Evolutionary conservation across 2,113 vertebrate species (phyloP).

Genomic region (Caracal caracal): DNA sequence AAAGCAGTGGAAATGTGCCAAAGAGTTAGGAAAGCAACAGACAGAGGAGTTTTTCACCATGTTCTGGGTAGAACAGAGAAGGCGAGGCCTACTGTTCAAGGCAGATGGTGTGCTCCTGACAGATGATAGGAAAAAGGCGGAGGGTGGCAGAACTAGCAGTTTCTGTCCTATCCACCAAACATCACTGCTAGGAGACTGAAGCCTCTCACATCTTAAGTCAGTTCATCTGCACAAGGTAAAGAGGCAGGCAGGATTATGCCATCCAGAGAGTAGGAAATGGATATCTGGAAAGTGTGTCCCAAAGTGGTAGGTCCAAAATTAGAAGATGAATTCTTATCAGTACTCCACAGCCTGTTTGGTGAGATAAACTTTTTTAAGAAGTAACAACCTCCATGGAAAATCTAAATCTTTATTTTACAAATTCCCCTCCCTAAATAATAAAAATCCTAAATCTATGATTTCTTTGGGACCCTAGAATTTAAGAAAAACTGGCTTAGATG

Average conservation of each 20-base stretch:
- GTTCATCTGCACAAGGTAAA: not conserved
- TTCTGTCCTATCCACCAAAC: conserved; percentile 16
- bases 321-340: conserved; percentile 4
- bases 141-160: not conserved
- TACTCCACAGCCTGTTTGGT: not conserved
- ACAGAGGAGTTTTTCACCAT: conserved; percentile 32
- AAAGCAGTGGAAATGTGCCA: not conserved
- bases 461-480: not conserved
- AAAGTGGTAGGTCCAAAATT: conserved; percentile 13
- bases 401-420: conserved; percentile 46
- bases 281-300: not conserved
- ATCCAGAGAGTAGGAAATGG: not conserved
- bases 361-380: conserved; percentile 31
- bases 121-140: conserved; percentile 44
- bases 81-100: conserved; percentile 14
- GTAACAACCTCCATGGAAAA: not conserved
- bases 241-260: not conserved
- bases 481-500: not conserved
- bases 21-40: conserved; percentile 45
- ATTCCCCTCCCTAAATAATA: not conserved
- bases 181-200: conserved; percentile 23
- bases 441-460: conserved; percentile 23
- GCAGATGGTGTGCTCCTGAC: conserved; percentile 45
- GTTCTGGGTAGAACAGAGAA: conserved; percentile 28
- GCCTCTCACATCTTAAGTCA: not conserved